phyloP scores from a whole-genome alignment of 2,888 invertebrate genomes.

The Lycophotia porphyrea region DNA sequence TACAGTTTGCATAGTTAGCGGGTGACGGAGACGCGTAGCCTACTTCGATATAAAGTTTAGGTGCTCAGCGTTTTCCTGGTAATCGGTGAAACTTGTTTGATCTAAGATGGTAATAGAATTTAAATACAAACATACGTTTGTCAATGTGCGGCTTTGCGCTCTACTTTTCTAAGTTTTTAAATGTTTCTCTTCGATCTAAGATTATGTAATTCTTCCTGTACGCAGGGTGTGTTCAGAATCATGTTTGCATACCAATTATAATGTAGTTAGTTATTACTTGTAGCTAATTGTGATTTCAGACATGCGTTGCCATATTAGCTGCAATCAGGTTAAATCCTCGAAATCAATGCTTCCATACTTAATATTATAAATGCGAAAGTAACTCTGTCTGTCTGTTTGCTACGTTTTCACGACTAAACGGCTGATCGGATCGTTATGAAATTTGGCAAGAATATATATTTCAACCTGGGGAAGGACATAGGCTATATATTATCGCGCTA shows the following conservation, averaged over 20 bases:
- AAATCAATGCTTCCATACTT: too few relatives aligned
- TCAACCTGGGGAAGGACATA: too few relatives aligned
- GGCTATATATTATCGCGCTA: too few relatives aligned
- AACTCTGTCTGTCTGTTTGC: too few relatives aligned
- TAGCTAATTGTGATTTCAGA: constrained; percentile 2
- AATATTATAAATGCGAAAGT: too few relatives aligned
- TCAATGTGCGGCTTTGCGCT: background rate
- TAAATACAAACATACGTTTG: background rate
- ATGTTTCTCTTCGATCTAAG: background rate
- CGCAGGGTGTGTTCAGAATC: background rate
- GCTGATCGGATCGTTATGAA: too few relatives aligned
- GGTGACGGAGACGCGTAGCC: constrained; percentile 34
- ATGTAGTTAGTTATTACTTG: background rate
- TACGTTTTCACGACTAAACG: too few relatives aligned
- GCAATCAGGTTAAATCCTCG: background rate
- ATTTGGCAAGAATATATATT: too few relatives aligned
- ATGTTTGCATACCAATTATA: background rate
- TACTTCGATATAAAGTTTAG: constrained; percentile 45
- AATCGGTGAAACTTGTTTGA: constrained; percentile 22
- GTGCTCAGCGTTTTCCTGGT: constrained; percentile 27
- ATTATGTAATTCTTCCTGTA: background rate
- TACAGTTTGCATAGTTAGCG: constrained; percentile 54
- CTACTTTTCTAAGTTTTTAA: background rate
- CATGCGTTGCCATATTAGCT: background rate
- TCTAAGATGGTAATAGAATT: constrained; percentile 28